Evolutionary conservation across 2,113 vertebrate species (phyloP), one percentile per base, ranked within the genome.

Genomic region (Meleagris gallopavo): DNA sequence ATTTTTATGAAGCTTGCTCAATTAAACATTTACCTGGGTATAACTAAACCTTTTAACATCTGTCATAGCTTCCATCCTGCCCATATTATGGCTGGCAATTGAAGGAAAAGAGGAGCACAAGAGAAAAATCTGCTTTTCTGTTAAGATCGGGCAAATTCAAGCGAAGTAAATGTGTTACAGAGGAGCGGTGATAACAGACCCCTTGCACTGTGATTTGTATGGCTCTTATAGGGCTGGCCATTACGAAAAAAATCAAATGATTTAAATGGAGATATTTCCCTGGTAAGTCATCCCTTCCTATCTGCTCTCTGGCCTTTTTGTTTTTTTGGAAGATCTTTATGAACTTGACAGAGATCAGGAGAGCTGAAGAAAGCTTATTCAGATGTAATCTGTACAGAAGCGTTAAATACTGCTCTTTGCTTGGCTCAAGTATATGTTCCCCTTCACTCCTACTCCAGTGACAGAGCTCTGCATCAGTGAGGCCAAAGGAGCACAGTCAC

Each of bases 1-100:
- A n/a, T 46, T 88, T 93, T 86, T 86, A 69, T 74, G 50, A 38
- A 30, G 14, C 45, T 87, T 89, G 61, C 57, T 52, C 70, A 66
- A 61, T 81, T 67, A 83, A 86, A 43, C 2, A 2, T n/a, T 85
- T 79, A 29, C 71, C 41, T 67, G 45, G n/a, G 21, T 76, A 4
- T 72, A 81, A 64, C 13, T 69, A 38, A 20, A 41, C 13, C 11
- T 77, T 30, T 43, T 72, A 40, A 60, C 43, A 22, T 9, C 24
- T 24, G 13, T 50, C 55, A 52, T 46, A 78, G 55, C 46, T 87
- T 87, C 72, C 85, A 30, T 9, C 32, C 72, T 81, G 57, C 52
- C 52, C 12, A 1, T 17, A 20, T 81, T 64, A 81, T 57, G 60
- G 20, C 22, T 50, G 40, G 9, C 48, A 65, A 2, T 19, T 21